phyloP scores from a whole-genome alignment of 1,140 invertebrate species.

The Oryctes rhinoceros region DNA sequence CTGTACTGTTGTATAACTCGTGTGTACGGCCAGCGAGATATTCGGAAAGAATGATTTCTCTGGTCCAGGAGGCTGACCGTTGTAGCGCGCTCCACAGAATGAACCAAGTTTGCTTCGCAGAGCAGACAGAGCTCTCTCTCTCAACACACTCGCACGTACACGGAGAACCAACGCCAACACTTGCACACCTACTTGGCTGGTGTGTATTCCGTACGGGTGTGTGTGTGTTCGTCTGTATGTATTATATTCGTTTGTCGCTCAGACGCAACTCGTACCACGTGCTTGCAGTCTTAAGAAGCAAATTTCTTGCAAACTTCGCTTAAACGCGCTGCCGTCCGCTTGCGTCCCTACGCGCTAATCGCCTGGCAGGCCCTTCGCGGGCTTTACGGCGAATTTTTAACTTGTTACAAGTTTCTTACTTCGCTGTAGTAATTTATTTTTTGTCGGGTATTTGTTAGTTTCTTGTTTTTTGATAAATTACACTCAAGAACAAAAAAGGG shows the following conservation, averaged over 20 bases:
- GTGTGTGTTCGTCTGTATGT: not conserved
- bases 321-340: conserved; percentile 12
- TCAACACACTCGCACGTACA: conserved; percentile 15
- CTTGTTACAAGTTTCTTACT: conserved; percentile 8
- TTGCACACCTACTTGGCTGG: not conserved
- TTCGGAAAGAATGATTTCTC: conserved; percentile 35
- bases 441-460: not conserved
- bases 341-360: not conserved
- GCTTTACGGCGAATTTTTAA: conserved; percentile 6
- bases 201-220: not conserved
- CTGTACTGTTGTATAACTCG: not conserved
- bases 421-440: not conserved
- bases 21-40: conserved; percentile 14
- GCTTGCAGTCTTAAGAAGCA: not conserved
- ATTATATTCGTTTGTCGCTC: not conserved
- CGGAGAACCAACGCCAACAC: conserved; percentile 2
- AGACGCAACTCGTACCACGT: conserved; percentile 21
- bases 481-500: too few species aligned
- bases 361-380: not conserved
- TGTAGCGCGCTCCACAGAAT: conserved; percentile 36
- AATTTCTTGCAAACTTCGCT: conserved; percentile 28
- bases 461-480: not conserved
- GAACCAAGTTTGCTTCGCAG: conserved; percentile 32
- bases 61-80: conserved; percentile 35
- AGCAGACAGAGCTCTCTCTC: conserved; percentile 4